Base-by-base conservation (phyloP, 2,888 invertebrate genomes). In the Leucoptera coffeella region DNA sequence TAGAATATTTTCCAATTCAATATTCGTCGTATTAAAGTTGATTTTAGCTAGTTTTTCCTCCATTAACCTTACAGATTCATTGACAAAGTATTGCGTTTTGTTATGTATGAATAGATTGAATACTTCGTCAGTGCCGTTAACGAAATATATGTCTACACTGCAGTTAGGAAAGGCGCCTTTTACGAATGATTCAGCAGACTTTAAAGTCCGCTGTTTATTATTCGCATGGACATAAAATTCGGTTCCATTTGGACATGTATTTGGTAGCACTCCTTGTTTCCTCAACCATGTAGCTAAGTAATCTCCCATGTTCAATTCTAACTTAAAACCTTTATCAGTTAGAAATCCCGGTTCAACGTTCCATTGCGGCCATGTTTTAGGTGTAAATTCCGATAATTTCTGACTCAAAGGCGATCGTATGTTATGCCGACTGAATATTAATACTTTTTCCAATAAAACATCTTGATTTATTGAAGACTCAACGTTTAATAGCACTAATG, bases 21-120 rank as follows among this genome's bases (percentile, higher is more conserved):
- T n/a, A n/a, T n/a, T n/a, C n/a, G n/a, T n/a, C n/a, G n/a, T n/a
- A n/a, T n/a, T n/a, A n/a, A n/a, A n/a, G n/a, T 24, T 19, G 2
- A 22, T 15, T 11, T 23, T 11, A 7, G 15, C 10, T 22, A 29
- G 19, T 21, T 25, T 29, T 1, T 27, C 26, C 1, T 41, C 32
- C 62, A 67, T 65, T 35, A 53, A 38, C 29, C 50, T 36, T 1
- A 39, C 12, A 0, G 48, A 58, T 27, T 44, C 35, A 15, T 47
- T 27, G 34, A 37, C 44, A 30, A 60, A 67, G 8, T 32, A n/a
- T n/a, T n/a, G n/a, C n/a, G n/a, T n/a, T n/a, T n/a, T n/a, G n/a
- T 65, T 65, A 30, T 64, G 67, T 14, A 65, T 43, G 0, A 51
- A 37, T 0, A 62, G 57, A 29, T 49, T 50, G 14, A 67, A 67